Evolutionary conservation across 2,797 vertebrate genomes (phyloP), one percentile per base, ranked within the genome.

Genomic region (Sphaeramia orbicularis): DNA sequence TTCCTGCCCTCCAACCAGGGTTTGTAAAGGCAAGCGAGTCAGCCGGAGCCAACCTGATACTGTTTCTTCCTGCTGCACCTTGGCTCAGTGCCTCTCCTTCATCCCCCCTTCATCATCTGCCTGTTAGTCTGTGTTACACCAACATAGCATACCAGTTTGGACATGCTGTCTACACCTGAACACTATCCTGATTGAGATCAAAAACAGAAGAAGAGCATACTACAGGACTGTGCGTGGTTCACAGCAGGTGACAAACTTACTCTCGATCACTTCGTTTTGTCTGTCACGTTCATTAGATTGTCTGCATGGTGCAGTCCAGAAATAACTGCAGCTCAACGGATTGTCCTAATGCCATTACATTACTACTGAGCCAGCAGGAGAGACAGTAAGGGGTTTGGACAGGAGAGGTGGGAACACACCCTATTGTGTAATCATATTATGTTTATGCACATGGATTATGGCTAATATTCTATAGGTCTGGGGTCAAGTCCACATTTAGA

Each of bases 311-410:
- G 58, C 21, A 55, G 64, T 74, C 82, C 76, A 68, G 85, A 90
- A 94, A 92, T 91, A 91, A 83, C 87, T 44, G 69, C 64, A 56
- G 61, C 78, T 87, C 75, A 86, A 75, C 80, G 90, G 91, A 93
- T 93, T 93, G 86, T 68, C 57, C 57, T 93, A 93, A 93, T 86
- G 73, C 80, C 80, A 88, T 92, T 90, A 90, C 55, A 76, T 78
- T 85, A 65, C 68, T 67, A 84, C 87, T 88, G 88, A 91, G 83
- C 79, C 76, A 86, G 84, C 80, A 83, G 67, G 51, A 79, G 51
- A 58, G 45, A 74, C 78, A 61, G 16, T 38, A 21, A 56, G 32
- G 41, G 35, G 60, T 44, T 71, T 61, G 41, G 40, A 73, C 72
- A 69, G 52, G 53, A 62, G 42, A 64, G 58, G 43, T 18, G 0